These are phyloP conservation scores for Seriola quinqueradiata DNA, from an alignment of 2,113 vertebrate genomes.

Conservation along the genomic window DNA sequence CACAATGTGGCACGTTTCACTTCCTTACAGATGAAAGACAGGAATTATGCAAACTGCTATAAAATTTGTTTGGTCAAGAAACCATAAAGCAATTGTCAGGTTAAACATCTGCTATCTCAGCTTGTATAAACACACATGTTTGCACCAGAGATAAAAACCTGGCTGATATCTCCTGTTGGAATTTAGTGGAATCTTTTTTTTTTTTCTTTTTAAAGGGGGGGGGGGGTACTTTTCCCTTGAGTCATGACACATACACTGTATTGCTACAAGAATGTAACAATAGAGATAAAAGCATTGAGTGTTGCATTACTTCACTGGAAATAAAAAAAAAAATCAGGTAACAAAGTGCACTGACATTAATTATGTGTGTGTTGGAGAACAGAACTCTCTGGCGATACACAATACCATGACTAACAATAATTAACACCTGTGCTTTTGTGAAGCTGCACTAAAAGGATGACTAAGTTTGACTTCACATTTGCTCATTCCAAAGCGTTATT, in stretches of 20 bases:
- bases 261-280: conserved; percentile 10
- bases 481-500: conserved; percentile 19
- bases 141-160: conserved; percentile 56
- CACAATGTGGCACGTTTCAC: neutral
- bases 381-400: neutral
- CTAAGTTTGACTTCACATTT: neutral
- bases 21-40: conserved; percentile 49
- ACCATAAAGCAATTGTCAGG: conserved; percentile 68
- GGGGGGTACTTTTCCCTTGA: conserved; percentile 61
- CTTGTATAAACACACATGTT: conserved; percentile 62
- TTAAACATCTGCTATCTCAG: conserved; percentile 73
- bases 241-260: conserved; percentile 46
- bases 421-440: conserved; percentile 2
- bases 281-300: neutral
- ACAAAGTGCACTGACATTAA: neutral
- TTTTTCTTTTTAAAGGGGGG: conserved; percentile 2
- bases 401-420: neutral
- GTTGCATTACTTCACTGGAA: neutral
- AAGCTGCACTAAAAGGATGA: conserved; percentile 9
- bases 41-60: conserved; percentile 60
- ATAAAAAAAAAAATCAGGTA: neutral
- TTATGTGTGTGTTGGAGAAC: neutral
- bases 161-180: conserved; percentile 43
- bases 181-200: conserved; percentile 43
- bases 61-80: conserved; percentile 66